Base-by-base conservation (phyloP, 2,797 vertebrate species). In the Smutsia gigantea region DNA sequence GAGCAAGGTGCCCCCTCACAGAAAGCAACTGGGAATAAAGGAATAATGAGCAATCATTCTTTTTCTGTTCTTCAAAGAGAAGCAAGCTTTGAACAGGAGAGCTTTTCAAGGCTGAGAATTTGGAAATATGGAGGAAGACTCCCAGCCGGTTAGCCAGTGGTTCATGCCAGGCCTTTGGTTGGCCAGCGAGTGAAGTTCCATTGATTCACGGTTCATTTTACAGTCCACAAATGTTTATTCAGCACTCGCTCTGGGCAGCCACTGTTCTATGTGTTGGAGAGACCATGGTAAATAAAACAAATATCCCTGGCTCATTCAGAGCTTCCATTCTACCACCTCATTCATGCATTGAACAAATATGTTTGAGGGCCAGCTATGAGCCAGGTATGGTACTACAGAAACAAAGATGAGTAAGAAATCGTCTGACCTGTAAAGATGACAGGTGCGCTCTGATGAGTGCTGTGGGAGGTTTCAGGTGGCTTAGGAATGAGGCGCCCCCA, bases 41-140 rank as follows among this genome's bases (percentile, higher is more conserved):
- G 46, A 78, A 91, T 14, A 46, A 90, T 5, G 21, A 53, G 71
- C 34, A 4, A 39, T 84, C 69, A 6, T 68, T 71, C 72, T 61
- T 75, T 79, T 57, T 87, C 53, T 81, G 15, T 31, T 91, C 91
- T 93, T 96, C 96, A 96, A 91, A 97, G 89, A 78, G 79, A 92
- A 75, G 29, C 55, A 42, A 42, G 61, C 72, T 89, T 86, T 89
- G 77, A 93, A 96, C 69, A 68, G 77, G 53, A 23, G 59, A 19
- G 39, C 8, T 86, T 63, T 61, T 39, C 27, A 15, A 13, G 82
- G 42, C 25, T 49, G 53, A 90, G 84, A 68, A 97, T 61, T 69
- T 31, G 7, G 95, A 88, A 96, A 93, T 34, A 59, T 19, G 57
- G 78, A 74, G 4, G 59, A 74, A 15, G 55, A 87, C 18, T 37